Evolutionary conservation across 2,888 invertebrate genomes (phyloP).

Genomic region (Glyphotaelius pellucidus): DNA sequence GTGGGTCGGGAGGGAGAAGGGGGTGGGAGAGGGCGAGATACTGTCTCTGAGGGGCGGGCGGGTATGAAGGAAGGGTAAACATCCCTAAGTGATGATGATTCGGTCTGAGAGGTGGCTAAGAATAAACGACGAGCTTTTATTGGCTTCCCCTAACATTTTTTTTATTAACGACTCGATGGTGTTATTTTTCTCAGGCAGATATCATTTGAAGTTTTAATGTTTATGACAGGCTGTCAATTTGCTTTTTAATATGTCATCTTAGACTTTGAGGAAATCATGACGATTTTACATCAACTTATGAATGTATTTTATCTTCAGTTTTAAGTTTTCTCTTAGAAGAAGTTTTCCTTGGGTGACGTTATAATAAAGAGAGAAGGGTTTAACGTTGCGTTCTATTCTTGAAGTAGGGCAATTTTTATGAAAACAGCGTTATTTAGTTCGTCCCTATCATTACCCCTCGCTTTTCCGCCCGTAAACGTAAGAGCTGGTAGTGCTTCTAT

Average conservation of each 20-base stretch:
- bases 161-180: conserved; percentile 36
- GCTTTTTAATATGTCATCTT: neutral
- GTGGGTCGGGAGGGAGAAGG: neutral
- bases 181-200: conserved; percentile 25
- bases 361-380: conserved; percentile 4
- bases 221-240: conserved; percentile 14
- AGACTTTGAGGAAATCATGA: neutral
- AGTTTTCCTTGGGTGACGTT: neutral
- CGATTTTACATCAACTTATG: neutral
- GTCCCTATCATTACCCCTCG: conserved; percentile 30
- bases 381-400: conserved; percentile 10
- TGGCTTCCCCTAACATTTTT: conserved; percentile 38
- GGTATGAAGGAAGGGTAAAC: conserved; percentile 46
- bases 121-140: conserved; percentile 37
- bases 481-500: conserved; percentile 11
- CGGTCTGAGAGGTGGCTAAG: conserved; percentile 55
- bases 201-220: conserved; percentile 21
- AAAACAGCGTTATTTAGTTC: conserved; percentile 43
- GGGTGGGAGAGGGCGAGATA: neutral
- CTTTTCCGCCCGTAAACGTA: conserved; percentile 34
- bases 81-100: conserved; percentile 58
- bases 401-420: neutral
- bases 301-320: neutral
- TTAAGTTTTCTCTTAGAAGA: neutral
- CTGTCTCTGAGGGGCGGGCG: conserved; percentile 22